Base-by-base conservation (phyloP, 2,888 invertebrate species). In the Ectropis crepuscularia region DNA sequence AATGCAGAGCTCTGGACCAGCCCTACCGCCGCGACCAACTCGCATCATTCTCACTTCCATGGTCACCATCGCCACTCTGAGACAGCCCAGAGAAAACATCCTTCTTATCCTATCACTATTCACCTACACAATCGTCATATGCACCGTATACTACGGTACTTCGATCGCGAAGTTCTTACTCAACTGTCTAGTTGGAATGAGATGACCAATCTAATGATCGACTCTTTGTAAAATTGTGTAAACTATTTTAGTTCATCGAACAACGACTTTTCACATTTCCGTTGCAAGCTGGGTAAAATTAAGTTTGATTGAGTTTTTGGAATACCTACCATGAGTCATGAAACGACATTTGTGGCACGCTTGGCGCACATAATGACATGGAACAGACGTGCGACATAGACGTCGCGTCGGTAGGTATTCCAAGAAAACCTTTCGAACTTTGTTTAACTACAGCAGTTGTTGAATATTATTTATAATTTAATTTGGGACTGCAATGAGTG, bases 1-100 rank as follows among this genome's bases (percentile, higher is more conserved):
- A 49, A 95, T 95, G 95, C 95, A 95, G 79, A 93, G 93, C 61
- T 92, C 92, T 0, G 88, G 91, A 0, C 87, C 92, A 0, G 81
- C 64, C 10, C 53, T 86, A 2, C 86, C 89, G 0, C 87, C 85
- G 2, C 82, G 81, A 45, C 79, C 89, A 39, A 85, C 85, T 72
- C 81, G 82, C n/a, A 83, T 81, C 50, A 75, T 91, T 47, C 74
- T 90, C 10, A 77, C 80, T 8, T 76, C 85, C n/a, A 74, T 88
- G 48, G 82, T 82, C 53, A 71, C 88, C 42, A 71, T 85, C 63
- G 81, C 86, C 60, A 85, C 86, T 10, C 68, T 85, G 57, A 78
- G 77, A 63, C 79, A 78, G 59, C 80, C 81, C 4, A 74, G 77
- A 38, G 74, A 77, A 11, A 74, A 75, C 53, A 65, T 81, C 6